Conservation (phyloP, 2,797 vertebrate species). For the Oreochromis grahami region DNA sequence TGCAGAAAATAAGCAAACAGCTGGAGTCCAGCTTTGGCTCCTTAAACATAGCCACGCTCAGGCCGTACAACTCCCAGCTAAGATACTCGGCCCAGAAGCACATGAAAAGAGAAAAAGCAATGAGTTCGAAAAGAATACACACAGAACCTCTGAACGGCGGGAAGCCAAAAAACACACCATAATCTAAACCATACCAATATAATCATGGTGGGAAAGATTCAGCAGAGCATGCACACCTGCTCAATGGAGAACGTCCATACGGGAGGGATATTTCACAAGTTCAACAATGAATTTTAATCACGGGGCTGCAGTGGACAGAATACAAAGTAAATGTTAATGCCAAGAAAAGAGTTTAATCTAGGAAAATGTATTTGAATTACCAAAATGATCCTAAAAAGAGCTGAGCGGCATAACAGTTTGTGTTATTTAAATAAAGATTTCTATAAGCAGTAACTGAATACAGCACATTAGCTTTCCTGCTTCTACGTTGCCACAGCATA, state of each 20-base stretch:
- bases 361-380: constrained; percentile 22
- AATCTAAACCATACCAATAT: constrained; percentile 68
- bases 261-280: constrained; percentile 48
- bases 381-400: constrained; percentile 14
- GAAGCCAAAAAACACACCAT: constrained; percentile 67
- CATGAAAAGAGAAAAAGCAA: constrained; percentile 48
- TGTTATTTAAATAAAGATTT: constrained; percentile 16
- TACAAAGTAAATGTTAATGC: constrained; percentile 37
- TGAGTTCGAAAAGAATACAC: constrained; percentile 47
- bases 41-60: constrained; percentile 1
- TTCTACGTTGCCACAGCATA: background rate
- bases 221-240: constrained; percentile 65
- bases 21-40: constrained; percentile 53
- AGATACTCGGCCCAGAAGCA: constrained; percentile 34
- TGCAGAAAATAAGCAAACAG: constrained; percentile 41
- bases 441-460: background rate
- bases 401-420: constrained; percentile 24
- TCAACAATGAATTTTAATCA: constrained; percentile 49
- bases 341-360: constrained; percentile 23
- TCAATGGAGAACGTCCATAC: constrained; percentile 36
- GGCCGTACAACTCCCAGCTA: constrained; percentile 25
- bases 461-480: background rate
- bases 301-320: constrained; percentile 17
- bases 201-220: constrained; percentile 59
- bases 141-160: constrained; percentile 23